Conservation (phyloP, 2,888 invertebrate species). For the Bombyx huttoni region DNA sequence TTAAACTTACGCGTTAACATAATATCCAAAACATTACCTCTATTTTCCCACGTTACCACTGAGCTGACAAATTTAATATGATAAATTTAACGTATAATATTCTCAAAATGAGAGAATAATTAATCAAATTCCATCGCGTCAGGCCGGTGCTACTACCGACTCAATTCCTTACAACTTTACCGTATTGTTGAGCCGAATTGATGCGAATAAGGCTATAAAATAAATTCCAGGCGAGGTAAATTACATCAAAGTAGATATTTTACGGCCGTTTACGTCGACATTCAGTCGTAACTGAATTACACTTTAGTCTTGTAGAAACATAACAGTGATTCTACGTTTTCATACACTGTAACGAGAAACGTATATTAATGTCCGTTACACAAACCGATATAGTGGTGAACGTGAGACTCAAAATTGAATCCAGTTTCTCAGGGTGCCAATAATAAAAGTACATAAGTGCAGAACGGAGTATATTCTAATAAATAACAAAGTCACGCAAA, state of each 20-base stretch:
- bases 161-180: constrained; percentile 32
- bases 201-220: constrained; percentile 43
- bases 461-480: too few relatives aligned
- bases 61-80: background rate
- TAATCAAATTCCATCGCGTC: constrained; percentile 14
- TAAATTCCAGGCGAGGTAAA: constrained; percentile 32
- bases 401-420: too few relatives aligned
- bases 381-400: too few relatives aligned
- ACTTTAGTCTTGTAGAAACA: background rate
- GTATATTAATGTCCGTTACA: too few relatives aligned
- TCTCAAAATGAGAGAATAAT: constrained; percentile 14
- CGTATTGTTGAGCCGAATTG: constrained; percentile 56
- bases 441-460: too few relatives aligned
- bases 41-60: too few relatives aligned
- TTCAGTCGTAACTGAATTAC: background rate
- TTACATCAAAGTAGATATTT: background rate
- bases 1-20: too few relatives aligned
- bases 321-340: too few relatives aligned
- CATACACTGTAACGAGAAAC: too few relatives aligned
- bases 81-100: constrained; percentile 7
- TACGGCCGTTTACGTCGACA: background rate
- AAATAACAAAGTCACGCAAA: too few relatives aligned
- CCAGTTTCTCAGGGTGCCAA: too few relatives aligned
- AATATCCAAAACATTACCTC: too few relatives aligned
- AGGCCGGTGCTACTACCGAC: constrained; percentile 8